Percentiles rank a stretch among this genome's conserved stretches.
These are phyloP conservation scores for Drosophila novamexicana DNA, from an alignment of 1,140 invertebrate genomes.

Conservation along the genomic window DNA sequence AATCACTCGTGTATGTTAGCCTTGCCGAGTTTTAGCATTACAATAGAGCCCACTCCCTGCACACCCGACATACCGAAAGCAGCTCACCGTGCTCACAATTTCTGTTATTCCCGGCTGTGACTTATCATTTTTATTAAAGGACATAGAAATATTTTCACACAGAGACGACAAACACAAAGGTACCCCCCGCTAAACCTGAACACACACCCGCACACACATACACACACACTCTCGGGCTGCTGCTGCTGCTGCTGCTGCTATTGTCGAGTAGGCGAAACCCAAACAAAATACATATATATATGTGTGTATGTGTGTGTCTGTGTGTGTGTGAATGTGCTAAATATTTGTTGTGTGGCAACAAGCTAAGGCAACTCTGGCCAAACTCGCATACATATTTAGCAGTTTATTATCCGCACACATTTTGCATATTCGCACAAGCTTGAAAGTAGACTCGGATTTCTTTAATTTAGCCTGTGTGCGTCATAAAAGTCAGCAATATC, in stretches of 20 bases:
- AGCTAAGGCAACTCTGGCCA: slow-evolving; percentile 29
- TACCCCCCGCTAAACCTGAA: neutral
- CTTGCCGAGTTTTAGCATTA: slow-evolving; percentile 49
- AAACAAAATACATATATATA: slow-evolving; percentile 38
- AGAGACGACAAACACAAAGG: slow-evolving; percentile 53
- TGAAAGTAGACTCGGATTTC: slow-evolving; percentile 25
- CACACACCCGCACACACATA: slow-evolving; percentile 5
- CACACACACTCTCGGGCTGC: slow-evolving; percentile 1
- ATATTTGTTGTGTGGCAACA: slow-evolving; percentile 30
- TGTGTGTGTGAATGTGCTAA: slow-evolving; percentile 23
- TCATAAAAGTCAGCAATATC: slow-evolving; percentile 11
- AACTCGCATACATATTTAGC: slow-evolving; percentile 22
- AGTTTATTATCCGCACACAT: slow-evolving; percentile 34
- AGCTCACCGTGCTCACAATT: slow-evolving; percentile 9
- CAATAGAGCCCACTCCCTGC: slow-evolving; percentile 28
- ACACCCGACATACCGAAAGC: neutral
- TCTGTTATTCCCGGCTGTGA: slow-evolving; percentile 47
- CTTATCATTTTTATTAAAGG: slow-evolving; percentile 68
- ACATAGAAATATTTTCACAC: slow-evolving; percentile 59
- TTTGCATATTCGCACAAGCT: slow-evolving; percentile 2
- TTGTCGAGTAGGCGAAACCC: slow-evolving; percentile 48
- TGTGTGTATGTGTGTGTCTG: slow-evolving; percentile 3
- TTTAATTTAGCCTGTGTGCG: slow-evolving; percentile 30
- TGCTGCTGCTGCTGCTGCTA: slow-evolving; percentile 15
- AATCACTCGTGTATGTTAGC: slow-evolving; percentile 43